Percentiles rank a stretch among this genome's conserved stretches.
Evolutionary conservation across 2,797 vertebrate genomes (phyloP).

Genomic region (Cetoscarus ocellatus): DNA sequence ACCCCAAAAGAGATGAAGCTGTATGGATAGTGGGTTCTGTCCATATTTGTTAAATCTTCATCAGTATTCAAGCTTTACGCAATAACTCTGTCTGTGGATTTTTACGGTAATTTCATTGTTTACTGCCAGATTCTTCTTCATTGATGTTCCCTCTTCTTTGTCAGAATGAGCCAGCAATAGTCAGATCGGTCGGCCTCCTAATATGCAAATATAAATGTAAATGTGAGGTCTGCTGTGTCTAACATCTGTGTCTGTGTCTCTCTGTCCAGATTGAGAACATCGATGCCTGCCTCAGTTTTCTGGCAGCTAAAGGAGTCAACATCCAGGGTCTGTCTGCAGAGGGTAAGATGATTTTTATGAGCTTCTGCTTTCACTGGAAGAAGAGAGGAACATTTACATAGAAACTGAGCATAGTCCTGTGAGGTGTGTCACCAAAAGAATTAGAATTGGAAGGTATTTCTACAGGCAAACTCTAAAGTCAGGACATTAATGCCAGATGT

Average conservation of each 20-base stretch:
- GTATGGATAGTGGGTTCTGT: too few relatives aligned
- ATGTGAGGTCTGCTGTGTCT: conserved; percentile 36
- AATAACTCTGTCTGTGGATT: too few relatives aligned
- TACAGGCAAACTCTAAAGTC: too few relatives aligned
- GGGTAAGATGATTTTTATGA: conserved; percentile 84
- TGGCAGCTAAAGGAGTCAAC: conserved; percentile 98
- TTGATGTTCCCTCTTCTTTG: not conserved
- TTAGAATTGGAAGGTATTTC: too few relatives aligned
- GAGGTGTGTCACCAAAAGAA: too few relatives aligned
- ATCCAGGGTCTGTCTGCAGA: conserved; percentile 98
- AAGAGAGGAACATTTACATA: conserved; percentile 1
- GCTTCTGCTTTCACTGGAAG: not conserved
- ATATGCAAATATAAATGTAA: conserved; percentile 57
- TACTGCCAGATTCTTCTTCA: conserved; percentile 2
- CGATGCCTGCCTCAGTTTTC: conserved; percentile 95
- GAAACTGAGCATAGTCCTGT: conserved; percentile 1
- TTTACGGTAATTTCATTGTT: not conserved
- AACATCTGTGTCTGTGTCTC: conserved; percentile 44
- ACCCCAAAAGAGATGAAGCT: too few relatives aligned
- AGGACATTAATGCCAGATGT: too few relatives aligned
- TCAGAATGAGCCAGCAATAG: conserved; percentile 17
- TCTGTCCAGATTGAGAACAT: conserved; percentile 95
- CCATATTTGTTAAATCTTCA: too few relatives aligned
- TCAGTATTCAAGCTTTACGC: too few relatives aligned
- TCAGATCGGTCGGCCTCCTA: conserved; percentile 8